Evolutionary conservation across 2,113 vertebrate genomes (phyloP).

Genomic region (Cinclus mexicanus): DNA sequence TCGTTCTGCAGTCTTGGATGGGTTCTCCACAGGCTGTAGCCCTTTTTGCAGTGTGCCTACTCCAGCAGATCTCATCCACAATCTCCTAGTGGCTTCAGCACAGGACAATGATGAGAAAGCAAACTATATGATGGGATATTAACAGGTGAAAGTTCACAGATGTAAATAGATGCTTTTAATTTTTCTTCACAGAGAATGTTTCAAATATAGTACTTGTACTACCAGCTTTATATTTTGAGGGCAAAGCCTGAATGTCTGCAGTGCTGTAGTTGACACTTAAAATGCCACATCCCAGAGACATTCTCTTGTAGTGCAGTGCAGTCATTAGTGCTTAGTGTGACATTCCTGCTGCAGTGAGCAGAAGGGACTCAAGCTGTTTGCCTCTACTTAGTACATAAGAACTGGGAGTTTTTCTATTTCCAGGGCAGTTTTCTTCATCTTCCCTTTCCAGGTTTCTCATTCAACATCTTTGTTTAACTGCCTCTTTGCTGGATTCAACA

Average conservation of each 20-base stretch:
- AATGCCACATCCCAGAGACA: not conserved
- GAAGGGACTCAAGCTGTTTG: conserved; percentile 47
- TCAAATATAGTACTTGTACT: not conserved
- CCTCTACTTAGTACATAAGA: not conserved
- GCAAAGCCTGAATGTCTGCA: not conserved
- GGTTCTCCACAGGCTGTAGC: not conserved
- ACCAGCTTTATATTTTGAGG: not conserved
- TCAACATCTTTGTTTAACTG: not conserved
- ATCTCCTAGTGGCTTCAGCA: not conserved
- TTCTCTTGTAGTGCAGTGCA: not conserved
- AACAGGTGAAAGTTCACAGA: not conserved
- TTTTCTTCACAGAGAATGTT: not conserved
- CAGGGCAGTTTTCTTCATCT: not conserved
- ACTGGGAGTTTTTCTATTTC: not conserved
- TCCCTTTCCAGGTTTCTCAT: not conserved
- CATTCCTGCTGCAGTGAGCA: not conserved
- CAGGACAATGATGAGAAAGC: not conserved
- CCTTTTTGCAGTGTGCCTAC: not conserved
- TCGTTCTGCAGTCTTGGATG: not conserved
- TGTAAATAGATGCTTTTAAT: not conserved
- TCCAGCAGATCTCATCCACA: not conserved
- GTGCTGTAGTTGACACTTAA: not conserved
- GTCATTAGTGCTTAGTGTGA: not conserved
- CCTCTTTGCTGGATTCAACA: not conserved
- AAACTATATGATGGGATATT: not conserved